These are phyloP conservation scores for Odontocerum albicorne DNA, from an alignment of 2,888 invertebrate genomes.

Conservation along the genomic window DNA sequence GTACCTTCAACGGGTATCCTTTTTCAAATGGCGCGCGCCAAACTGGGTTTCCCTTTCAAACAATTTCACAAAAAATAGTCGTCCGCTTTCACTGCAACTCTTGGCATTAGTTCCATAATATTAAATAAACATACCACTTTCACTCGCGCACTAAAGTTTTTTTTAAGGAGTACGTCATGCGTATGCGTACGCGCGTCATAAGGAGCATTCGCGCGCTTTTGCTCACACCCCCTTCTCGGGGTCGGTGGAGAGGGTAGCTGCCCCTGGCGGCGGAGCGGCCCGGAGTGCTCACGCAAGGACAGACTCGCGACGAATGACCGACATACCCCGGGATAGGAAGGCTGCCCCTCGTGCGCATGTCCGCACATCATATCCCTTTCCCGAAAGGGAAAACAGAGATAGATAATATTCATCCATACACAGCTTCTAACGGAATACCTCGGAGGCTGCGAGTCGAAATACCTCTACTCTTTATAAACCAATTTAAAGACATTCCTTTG, in stretches of 20 bases:
- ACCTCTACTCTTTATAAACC: too few relatives aligned
- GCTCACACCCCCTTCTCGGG: constrained; percentile 15
- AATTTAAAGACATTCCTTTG: too few relatives aligned
- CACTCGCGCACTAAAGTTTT: constrained; percentile 15
- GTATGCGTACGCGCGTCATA: neutral
- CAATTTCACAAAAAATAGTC: constrained; percentile 1
- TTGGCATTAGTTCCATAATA: constrained; percentile 2
- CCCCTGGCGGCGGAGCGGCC: constrained; percentile 19
- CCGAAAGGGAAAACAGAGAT: constrained; percentile 4
- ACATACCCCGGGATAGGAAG: constrained; percentile 29
- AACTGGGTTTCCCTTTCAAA: constrained; percentile 8
- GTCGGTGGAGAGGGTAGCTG: constrained; percentile 6
- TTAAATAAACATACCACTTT: constrained; percentile 1
- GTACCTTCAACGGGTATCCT: constrained; percentile 15
- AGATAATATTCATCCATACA: constrained; percentile 6
- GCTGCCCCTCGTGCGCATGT: constrained; percentile 26
- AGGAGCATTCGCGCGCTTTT: constrained; percentile 20
- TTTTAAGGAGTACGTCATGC: too few relatives aligned
- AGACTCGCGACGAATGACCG: constrained; percentile 36
- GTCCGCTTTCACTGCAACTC: neutral
- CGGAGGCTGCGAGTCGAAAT: neutral
- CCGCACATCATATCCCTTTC: constrained; percentile 2
- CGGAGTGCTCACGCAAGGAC: constrained; percentile 28
- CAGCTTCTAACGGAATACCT: neutral
- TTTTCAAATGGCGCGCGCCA: constrained; percentile 21